Evolutionary conservation across 1,140 invertebrate genomes (phyloP).

Genomic region (Lepidotrigona ventralis): DNA sequence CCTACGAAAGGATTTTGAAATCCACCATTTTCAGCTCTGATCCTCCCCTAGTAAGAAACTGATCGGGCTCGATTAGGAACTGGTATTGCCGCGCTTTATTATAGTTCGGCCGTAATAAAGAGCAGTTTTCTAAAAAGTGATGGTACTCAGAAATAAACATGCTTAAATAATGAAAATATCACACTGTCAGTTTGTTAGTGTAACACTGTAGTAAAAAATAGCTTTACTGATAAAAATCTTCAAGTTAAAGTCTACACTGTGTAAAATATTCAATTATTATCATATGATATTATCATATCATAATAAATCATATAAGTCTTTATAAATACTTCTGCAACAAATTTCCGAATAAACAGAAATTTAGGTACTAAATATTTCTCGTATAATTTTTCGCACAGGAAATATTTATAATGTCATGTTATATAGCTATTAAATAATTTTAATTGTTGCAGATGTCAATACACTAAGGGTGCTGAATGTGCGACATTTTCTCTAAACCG

Average conservation of each 20-base stretch:
- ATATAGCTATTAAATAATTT: not conserved
- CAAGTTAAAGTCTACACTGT: not conserved
- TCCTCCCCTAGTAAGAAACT: conserved; percentile 51
- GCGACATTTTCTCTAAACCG: conserved; percentile 44
- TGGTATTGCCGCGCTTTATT: conserved; percentile 52
- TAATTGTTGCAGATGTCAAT: not conserved
- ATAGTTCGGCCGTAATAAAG: conserved; percentile 50
- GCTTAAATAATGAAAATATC: conserved; percentile 45
- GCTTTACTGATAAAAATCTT: not conserved
- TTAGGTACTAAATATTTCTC: too few species aligned
- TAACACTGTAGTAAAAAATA: not conserved
- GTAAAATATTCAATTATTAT: not conserved
- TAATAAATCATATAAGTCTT: too few species aligned
- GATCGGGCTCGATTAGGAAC: conserved; percentile 47
- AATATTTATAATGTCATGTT: not conserved
- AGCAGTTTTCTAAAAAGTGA: conserved; percentile 52
- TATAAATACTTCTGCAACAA: not conserved
- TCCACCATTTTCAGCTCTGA: conserved; percentile 48
- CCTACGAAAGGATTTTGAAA: conserved; percentile 51
- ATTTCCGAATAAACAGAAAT: not conserved
- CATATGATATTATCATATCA: too few species aligned
- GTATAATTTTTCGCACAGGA: not conserved
- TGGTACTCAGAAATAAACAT: conserved; percentile 51
- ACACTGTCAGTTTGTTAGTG: conserved; percentile 23
- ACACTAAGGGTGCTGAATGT: conserved; percentile 24